Conservation (phyloP, 1,140 invertebrate species). For the Caerostris darwini region DNA sequence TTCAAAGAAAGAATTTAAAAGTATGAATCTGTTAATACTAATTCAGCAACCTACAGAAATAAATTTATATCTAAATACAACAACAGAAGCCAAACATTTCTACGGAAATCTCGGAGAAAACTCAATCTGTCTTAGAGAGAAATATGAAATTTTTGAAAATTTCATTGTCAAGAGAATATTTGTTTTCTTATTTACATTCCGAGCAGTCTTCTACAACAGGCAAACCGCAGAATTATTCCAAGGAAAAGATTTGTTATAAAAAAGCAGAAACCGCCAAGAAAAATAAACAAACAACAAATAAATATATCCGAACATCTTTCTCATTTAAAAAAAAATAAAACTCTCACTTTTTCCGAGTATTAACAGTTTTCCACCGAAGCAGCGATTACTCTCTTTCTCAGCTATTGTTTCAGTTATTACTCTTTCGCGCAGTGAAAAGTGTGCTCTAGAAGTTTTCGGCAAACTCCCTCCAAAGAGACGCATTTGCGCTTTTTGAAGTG, state of each 20-base stretch:
- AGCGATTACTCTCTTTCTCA: conserved; percentile 53
- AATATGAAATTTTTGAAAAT: not conserved
- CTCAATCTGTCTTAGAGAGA: no score
- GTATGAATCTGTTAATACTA: no score
- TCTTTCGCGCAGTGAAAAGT: conserved; percentile 46
- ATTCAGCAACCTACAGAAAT: no score
- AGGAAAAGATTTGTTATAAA: no score
- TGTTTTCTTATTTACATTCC: conserved; percentile 21
- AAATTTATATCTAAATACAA: no score
- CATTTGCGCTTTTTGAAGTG: conserved; percentile 64
- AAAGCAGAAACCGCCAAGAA: not conserved
- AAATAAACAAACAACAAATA: not conserved
- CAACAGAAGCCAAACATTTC: no score
- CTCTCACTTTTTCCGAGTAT: conserved; percentile 42
- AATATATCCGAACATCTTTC: not conserved
- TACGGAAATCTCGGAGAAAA: no score
- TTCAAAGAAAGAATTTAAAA: no score
- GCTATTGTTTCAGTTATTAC: conserved; percentile 65
- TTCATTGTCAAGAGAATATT: not conserved
- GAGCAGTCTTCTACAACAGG: not conserved
- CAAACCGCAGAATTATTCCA: not conserved
- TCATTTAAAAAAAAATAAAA: not conserved
- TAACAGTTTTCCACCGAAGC: conserved; percentile 52
- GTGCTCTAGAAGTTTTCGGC: conserved; percentile 44
- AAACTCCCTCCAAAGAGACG: conserved; percentile 18